A percentile compares a stretch with the other conserved stretches of the same genome.
Conservation (phyloP, 2,797 vertebrate species). For the Malacoraja senta region DNA sequence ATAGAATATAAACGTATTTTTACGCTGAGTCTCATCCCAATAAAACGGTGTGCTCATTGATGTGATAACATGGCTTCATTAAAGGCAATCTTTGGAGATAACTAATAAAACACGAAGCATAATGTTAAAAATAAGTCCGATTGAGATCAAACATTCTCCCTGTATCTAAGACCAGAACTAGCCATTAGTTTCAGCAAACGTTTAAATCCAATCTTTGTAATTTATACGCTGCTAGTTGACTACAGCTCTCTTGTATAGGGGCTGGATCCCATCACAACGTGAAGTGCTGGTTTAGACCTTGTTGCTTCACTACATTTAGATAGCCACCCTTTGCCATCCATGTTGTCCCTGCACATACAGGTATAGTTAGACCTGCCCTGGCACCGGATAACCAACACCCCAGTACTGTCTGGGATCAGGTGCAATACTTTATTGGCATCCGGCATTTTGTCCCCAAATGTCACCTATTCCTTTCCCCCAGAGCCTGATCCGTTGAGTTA, state of each 20-base stretch:
- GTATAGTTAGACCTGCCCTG: neutral
- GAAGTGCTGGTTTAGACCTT: neutral
- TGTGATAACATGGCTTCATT: neutral
- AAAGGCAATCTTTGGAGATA: constrained; percentile 13
- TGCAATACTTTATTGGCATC: neutral
- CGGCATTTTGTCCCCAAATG: too few species aligned
- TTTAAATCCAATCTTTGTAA: neutral
- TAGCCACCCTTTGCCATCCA: neutral
- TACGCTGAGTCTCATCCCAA: neutral
- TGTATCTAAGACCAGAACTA: neutral
- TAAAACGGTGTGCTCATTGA: neutral
- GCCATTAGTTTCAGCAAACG: neutral
- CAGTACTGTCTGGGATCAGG: neutral
- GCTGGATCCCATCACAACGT: neutral
- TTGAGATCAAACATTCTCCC: neutral
- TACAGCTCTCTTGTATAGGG: neutral
- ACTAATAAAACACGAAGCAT: neutral
- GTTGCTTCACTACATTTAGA: neutral
- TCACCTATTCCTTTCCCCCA: too few species aligned
- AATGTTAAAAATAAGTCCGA: neutral
- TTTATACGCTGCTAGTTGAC: neutral
- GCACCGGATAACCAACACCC: too few species aligned
- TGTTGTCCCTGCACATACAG: neutral
- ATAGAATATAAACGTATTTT: too few species aligned
- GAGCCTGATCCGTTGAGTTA: too few species aligned